These are phyloP conservation scores for Plagodis dolabraria DNA, from an alignment of 2,888 invertebrate genomes.

Conservation along the genomic window DNA sequence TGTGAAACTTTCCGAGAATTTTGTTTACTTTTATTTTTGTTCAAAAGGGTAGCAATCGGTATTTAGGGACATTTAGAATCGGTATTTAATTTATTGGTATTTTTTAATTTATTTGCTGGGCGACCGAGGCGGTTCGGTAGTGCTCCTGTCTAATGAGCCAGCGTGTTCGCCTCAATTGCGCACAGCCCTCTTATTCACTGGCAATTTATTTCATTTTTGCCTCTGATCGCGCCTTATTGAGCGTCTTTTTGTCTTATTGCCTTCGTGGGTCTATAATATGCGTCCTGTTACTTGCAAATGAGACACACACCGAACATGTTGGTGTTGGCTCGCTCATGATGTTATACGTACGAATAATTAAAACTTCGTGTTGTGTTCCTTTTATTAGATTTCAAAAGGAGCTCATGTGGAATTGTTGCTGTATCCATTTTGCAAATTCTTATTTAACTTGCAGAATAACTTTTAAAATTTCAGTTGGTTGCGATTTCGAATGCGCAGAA, in stretches of 20 bases:
- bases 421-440: slow-evolving; percentile 35
- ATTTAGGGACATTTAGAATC: slow-evolving; percentile 39
- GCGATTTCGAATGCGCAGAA: neutral
- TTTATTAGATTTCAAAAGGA: slow-evolving; percentile 44
- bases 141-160: slow-evolving; percentile 78
- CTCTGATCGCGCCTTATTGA: slow-evolving; percentile 84
- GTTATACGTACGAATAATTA: slow-evolving; percentile 75
- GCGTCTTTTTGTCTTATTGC: slow-evolving; percentile 82
- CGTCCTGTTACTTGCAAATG: slow-evolving; percentile 84
- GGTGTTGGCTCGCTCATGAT: slow-evolving; percentile 73
- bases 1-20: slow-evolving; percentile 71
- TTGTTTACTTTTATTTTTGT: slow-evolving; percentile 53
- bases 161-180: slow-evolving; percentile 83
- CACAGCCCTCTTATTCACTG: slow-evolving; percentile 82
- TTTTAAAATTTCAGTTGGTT: slow-evolving; percentile 24
- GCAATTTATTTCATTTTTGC: slow-evolving; percentile 85
- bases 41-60: slow-evolving; percentile 37
- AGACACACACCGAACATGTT: slow-evolving; percentile 78
- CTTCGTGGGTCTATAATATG: slow-evolving; percentile 83
- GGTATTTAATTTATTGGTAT: slow-evolving; percentile 42
- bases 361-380: slow-evolving; percentile 57
- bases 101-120: slow-evolving; percentile 42
- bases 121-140: slow-evolving; percentile 45
- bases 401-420: slow-evolving; percentile 41
- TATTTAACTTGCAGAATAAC: slow-evolving; percentile 24